Conservation (phyloP, 2,888 invertebrate species). For the Amphipyra tragopoginis region DNA sequence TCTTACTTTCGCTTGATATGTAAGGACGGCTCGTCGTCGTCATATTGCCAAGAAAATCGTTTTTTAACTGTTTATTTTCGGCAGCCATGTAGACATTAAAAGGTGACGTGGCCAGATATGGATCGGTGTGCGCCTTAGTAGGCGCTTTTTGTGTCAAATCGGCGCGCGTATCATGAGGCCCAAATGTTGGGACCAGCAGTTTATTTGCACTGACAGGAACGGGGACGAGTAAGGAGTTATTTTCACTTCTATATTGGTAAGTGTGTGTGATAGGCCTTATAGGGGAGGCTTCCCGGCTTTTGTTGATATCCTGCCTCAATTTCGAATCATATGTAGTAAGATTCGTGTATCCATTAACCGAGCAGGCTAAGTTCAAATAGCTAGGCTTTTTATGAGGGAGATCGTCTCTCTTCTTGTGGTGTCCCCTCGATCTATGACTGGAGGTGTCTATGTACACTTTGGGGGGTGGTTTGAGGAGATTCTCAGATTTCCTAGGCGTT, state of each 20-base stretch:
- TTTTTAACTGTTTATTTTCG: constrained; percentile 85
- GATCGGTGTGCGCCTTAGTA: constrained; percentile 87
- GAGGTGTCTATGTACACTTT: constrained; percentile 79
- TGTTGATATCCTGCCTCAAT: constrained; percentile 93
- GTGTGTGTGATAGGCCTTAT: constrained; percentile 90
- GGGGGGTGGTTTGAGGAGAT: constrained; percentile 83
- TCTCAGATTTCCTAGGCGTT: constrained; percentile 76
- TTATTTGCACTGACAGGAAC: constrained; percentile 87
- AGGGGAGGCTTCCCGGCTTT: constrained; percentile 93
- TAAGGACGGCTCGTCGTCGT: constrained; percentile 82
- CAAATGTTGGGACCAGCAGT: constrained; percentile 89
- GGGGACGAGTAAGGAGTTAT: constrained; percentile 83
- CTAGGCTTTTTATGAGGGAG: constrained; percentile 93
- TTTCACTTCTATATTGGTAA: constrained; percentile 84
- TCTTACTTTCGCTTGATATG: constrained; percentile 82
- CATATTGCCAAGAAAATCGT: constrained; percentile 87
- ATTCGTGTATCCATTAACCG: constrained; percentile 97
- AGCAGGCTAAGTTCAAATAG: constrained; percentile 96
- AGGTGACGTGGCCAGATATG: constrained; percentile 80
- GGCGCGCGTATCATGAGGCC: constrained; percentile 84
- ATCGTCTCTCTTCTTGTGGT: constrained; percentile 83
- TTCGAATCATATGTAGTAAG: constrained; percentile 96
- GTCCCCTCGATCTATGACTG: constrained; percentile 80
- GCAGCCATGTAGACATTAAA: constrained; percentile 86
- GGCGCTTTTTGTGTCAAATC: constrained; percentile 88